Conservation (phyloP, 2,888 invertebrate genomes). For the Epistrophella euchroma region DNA sequence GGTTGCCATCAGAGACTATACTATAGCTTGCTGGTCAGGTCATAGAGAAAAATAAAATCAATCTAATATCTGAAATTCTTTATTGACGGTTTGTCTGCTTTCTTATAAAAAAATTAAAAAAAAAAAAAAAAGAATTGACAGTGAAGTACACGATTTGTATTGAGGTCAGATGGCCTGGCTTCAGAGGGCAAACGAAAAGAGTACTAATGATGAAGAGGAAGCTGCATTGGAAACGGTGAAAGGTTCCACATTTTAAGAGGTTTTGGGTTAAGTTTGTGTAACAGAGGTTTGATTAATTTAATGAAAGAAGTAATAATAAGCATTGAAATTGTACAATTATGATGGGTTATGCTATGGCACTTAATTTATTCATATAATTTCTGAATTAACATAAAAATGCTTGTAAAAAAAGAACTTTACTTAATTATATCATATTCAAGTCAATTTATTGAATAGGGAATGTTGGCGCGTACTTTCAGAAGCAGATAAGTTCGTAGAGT, state of each 20-base stretch:
- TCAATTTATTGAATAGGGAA: no score
- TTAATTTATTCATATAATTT: background rate
- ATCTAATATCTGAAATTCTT: constrained; percentile 59
- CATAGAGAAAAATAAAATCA: constrained; percentile 34
- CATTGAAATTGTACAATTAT: background rate
- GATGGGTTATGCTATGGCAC: background rate
- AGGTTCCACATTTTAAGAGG: constrained; percentile 39
- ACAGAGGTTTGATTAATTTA: constrained; percentile 18
- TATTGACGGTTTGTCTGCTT: constrained; percentile 37
- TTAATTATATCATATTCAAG: no score
- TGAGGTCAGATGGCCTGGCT: constrained; percentile 47
- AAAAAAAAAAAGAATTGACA: constrained; percentile 24
- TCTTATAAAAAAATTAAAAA: constrained; percentile 17
- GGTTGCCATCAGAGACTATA: background rate
- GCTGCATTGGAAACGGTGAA: constrained; percentile 37
- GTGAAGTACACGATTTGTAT: constrained; percentile 65
- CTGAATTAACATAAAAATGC: background rate
- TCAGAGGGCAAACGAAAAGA: constrained; percentile 44
- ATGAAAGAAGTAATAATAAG: constrained; percentile 1
- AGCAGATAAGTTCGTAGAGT: no score
- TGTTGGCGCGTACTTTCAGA: no score
- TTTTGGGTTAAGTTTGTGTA: constrained; percentile 21
- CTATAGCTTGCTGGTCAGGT: background rate
- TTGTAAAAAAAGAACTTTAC: background rate
- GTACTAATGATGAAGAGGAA: constrained; percentile 47